These are phyloP conservation scores for Chrysogorgia sp. DNA, from an alignment of 92 coral and sea anemone species.

Conservation along the genomic window DNA sequence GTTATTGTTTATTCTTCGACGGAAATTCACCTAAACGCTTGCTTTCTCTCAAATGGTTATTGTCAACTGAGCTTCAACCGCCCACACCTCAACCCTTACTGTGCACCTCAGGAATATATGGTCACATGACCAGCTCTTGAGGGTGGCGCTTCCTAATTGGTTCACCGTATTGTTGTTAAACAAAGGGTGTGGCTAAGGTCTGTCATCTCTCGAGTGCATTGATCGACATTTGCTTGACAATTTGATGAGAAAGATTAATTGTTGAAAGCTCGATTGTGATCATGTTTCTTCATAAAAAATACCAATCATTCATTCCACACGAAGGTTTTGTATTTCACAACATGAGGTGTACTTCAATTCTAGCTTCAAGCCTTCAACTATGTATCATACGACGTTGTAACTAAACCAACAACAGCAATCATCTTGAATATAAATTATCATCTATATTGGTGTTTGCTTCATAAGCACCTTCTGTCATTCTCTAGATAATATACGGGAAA, in stretches of 20 bases:
- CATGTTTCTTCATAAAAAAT: neutral
- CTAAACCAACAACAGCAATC: no score
- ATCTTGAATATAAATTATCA: no score
- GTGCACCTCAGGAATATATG: neutral
- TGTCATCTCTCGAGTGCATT: neutral
- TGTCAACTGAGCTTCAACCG: neutral
- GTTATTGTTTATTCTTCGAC: neutral
- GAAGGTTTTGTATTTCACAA: no score
- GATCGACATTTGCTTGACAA: neutral
- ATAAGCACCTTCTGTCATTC: no score
- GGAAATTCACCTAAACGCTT: neutral
- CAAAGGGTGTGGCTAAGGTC: neutral
- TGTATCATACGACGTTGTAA: no score
- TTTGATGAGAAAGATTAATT: neutral
- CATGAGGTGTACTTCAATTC: no score
- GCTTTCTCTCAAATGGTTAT: neutral
- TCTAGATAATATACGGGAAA: no score
- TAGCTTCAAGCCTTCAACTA: no score
- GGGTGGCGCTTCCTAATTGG: constrained; percentile 37
- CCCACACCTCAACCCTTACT: constrained; percentile 9
- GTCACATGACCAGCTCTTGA: constrained; percentile 32
- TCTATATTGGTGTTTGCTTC: no score
- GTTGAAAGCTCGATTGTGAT: neutral
- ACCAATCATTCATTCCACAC: neutral
- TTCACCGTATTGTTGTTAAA: neutral